These are phyloP conservation scores for Thymallus thymallus DNA, from an alignment of 2,113 vertebrate species.

Conservation along the genomic window DNA sequence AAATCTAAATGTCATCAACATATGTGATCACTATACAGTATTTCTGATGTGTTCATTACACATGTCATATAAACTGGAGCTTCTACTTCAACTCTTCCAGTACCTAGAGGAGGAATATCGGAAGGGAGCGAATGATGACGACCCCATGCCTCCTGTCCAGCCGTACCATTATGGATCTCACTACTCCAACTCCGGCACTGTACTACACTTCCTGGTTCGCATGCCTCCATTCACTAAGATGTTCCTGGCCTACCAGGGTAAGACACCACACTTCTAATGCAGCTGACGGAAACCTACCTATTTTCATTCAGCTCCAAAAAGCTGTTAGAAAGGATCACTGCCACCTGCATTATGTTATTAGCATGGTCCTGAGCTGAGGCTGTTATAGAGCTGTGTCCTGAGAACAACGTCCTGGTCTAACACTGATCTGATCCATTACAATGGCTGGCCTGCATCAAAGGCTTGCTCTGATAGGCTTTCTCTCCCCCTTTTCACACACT, in stretches of 20 bases:
- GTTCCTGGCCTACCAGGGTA: slow-evolving; percentile 98
- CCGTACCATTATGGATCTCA: slow-evolving; percentile 99
- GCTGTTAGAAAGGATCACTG: too few relatives aligned
- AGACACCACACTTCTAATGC: slow-evolving; percentile 6
- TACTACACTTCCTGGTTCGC: slow-evolving; percentile 95
- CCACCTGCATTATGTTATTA: too few relatives aligned
- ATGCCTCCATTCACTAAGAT: slow-evolving; percentile 98
- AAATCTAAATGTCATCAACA: too few relatives aligned
- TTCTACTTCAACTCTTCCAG: slow-evolving; percentile 57
- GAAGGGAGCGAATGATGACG: slow-evolving; percentile 92
- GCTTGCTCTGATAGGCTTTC: slow-evolving; percentile 8
- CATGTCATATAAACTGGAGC: too few relatives aligned
- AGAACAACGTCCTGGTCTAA: slow-evolving; percentile 7
- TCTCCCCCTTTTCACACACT: background rate
- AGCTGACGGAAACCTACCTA: too few relatives aligned
- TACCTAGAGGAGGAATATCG: slow-evolving; percentile 96
- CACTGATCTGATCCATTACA: background rate
- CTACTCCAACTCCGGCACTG: slow-evolving; percentile 98
- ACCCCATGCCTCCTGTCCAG: slow-evolving; percentile 97
- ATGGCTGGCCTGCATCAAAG: slow-evolving; percentile 13
- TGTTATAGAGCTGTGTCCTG: slow-evolving; percentile 26
- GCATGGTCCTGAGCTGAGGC: too few relatives aligned
- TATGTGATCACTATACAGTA: too few relatives aligned
- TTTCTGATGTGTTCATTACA: too few relatives aligned
- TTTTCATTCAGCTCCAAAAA: too few relatives aligned